These are phyloP conservation scores for Barnardius zonarius DNA, from an alignment of 2,113 vertebrate genomes.

Conservation along the genomic window DNA sequence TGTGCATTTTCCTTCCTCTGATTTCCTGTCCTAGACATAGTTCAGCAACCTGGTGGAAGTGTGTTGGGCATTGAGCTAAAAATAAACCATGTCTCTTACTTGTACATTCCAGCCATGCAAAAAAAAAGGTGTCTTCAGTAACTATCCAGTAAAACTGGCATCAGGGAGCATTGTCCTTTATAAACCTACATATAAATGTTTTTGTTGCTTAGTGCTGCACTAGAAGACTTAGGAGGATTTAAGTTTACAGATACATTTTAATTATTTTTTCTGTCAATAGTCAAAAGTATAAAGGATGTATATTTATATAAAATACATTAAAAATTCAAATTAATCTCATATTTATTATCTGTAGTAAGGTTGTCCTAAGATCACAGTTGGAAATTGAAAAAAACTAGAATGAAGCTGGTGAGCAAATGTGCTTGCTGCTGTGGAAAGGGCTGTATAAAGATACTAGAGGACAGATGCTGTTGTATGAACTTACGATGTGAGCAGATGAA, in stretches of 20 bases:
- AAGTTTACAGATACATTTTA: background rate
- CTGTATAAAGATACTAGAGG: background rate
- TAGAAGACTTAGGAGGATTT: background rate
- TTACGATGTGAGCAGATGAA: background rate
- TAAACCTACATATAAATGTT: background rate
- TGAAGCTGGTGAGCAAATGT: background rate
- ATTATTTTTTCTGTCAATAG: background rate
- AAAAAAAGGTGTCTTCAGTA: background rate
- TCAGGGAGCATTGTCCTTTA: background rate
- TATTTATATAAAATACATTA: background rate
- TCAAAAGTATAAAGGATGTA: background rate
- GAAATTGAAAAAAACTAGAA: background rate
- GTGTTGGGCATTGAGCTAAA: background rate
- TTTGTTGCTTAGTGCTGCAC: background rate
- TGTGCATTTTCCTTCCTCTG: background rate
- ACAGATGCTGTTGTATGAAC: background rate
- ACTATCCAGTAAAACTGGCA: background rate
- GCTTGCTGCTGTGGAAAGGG: background rate
- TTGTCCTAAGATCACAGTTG: background rate
- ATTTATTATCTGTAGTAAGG: background rate
- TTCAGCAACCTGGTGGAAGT: background rate
- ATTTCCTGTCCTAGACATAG: background rate
- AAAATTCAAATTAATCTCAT: background rate
- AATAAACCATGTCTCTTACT: background rate
- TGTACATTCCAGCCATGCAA: background rate